Conservation (phyloP, 1,140 invertebrate genomes). For the Lepidurus packardi region DNA sequence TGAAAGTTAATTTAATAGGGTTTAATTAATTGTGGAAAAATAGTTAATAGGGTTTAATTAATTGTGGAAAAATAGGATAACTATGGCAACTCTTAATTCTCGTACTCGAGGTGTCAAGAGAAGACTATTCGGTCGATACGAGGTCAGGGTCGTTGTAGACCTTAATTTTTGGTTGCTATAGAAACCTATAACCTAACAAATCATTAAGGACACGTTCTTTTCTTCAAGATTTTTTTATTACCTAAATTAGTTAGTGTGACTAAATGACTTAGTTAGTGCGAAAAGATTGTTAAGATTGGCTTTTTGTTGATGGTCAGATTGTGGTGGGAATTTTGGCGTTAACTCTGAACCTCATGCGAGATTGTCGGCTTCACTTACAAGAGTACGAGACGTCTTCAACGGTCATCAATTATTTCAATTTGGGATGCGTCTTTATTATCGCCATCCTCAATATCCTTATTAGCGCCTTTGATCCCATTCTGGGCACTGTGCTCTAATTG, state of each 20-base stretch:
- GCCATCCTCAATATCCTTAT: slow-evolving; percentile 71
- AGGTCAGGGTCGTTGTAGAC: neutral
- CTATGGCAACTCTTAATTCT: neutral
- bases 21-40: no score
- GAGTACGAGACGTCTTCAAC: slow-evolving; percentile 60
- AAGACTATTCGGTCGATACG: neutral
- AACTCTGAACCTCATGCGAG: slow-evolving; percentile 62
- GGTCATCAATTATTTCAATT: slow-evolving; percentile 63
- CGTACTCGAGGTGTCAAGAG: neutral
- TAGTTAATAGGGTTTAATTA: no score
- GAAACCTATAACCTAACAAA: slow-evolving; percentile 23
- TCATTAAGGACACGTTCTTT: slow-evolving; percentile 24
- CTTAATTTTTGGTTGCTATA: neutral
- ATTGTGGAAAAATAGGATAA: no score
- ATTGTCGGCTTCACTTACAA: slow-evolving; percentile 64
- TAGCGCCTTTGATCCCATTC: slow-evolving; percentile 63
- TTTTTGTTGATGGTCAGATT: slow-evolving; percentile 49
- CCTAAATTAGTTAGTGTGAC: neutral
- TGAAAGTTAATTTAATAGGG: no score
- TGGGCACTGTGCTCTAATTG: neutral
- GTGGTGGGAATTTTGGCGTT: slow-evolving; percentile 61
- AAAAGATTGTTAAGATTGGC: neutral
- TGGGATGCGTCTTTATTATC: slow-evolving; percentile 62
- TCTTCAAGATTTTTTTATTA: neutral
- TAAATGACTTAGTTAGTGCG: neutral